Base-by-base conservation (phyloP, 1,140 invertebrate species). In the Drosophila ohnishii region DNA sequence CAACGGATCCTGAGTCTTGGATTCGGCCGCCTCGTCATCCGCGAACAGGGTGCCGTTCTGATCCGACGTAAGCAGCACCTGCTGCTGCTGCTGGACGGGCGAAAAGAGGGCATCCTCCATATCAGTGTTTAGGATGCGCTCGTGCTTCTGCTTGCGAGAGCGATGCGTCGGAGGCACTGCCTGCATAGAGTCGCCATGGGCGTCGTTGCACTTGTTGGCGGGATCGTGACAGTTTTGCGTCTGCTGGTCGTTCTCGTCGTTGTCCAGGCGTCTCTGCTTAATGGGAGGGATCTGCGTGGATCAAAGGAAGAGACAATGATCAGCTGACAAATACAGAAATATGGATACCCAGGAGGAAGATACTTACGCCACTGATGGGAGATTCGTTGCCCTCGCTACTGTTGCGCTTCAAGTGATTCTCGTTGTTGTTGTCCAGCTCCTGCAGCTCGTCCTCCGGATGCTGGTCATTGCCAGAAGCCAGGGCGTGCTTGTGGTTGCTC, bases 91-190 rank as follows among this genome's bases (percentile, higher is more conserved):
- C 16, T 58, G 58, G 35, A 35, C 35, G 22, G 55, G 30, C 22
- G 64, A 39, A 19, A 78, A 78, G 6, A 71, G 67, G 0, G 65
- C 19, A 32, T 81, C 80, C 45, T 89, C 85, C 30, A 90, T 47
- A 3, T 90, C 86, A 3, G 84, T 82, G 61, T 79, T 83, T 45
- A 90, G 70, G 51, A 91, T 79, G 19, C 84, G 73, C 53, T 91
- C 90, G 42, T 90, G 90, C 19, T 88, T 90, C 61, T 91, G 90
- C 44, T 91, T 91, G 25, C 90, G 85, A 16, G 82, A 81, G 11
- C 90, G 80, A 74, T 90, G 89, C 22, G 83, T 55, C 7, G 67
- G 51, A 30, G 42, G 55, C n/a, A 48, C 50, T n/a, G 70, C 64
- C 16, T 32, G 67, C 42, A 42, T 39, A 14, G 28, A 22, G 10